Evolutionary conservation across 2,797 vertebrate species (phyloP), one percentile per base, ranked within the genome.

Genomic region (Nothura maculosa): DNA sequence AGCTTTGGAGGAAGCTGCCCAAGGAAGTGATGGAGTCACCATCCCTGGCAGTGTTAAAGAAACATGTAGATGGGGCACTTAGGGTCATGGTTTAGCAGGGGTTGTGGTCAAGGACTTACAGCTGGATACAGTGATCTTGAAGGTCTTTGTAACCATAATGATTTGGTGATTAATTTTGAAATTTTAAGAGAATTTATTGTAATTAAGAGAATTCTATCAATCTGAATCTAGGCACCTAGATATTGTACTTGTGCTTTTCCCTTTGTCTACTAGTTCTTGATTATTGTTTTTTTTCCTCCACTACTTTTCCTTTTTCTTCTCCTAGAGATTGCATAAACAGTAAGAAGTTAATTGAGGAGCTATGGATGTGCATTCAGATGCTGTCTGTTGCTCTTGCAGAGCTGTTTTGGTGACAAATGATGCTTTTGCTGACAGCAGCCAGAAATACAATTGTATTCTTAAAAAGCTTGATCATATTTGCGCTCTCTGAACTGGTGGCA

Each of bases 391-490:
- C 68, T 63, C 38, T 40, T 90, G 60, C 47, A 85, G 81, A 78
- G 85, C 58, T 87, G 1, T 83, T 92, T 52, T n/a, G 67, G 42
- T 87, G 15, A 66, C 14, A 10, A 68, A 62, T 57, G 34, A n/a
- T 81, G 21, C n/a, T 74, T 92, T 77, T 84, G 30, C 67, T 92
- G 66, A 42, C 47, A 85, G 68, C 62, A 87, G 38, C 77, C 58
- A 20, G 61, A 87, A 12, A 14, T 55, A 22, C 30, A 5, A 16
- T 76, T 52, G 58, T 70, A 17, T 1, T 63, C 89, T 85, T 79
- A 57, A 50, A 13, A 50, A 85, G 17, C 38, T 69, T 69, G 9
- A 64, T 9, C 14, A 1, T 81, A 19, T 66, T 78, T 34, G 36
- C 25, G 63, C 10, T 74, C 50, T 82, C 30, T 85, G 34, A 83